phyloP scores from a whole-genome alignment of 2,888 invertebrate genomes.

The Prosopocoilus inquinatus region DNA sequence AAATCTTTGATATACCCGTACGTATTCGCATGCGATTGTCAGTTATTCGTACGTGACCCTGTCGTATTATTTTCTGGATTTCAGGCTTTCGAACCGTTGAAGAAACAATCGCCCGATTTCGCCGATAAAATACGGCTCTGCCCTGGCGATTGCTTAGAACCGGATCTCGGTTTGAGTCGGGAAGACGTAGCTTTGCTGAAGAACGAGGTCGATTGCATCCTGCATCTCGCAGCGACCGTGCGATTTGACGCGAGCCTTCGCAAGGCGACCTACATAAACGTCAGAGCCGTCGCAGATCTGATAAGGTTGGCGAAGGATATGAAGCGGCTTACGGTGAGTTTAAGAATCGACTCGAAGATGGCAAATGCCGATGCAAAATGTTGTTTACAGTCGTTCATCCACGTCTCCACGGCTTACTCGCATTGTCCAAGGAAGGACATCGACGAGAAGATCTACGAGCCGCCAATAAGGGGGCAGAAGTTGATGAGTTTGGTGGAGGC shows the following conservation, averaged over 20 bases:
- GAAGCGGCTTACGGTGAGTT: slow-evolving; percentile 58
- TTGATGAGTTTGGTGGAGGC: slow-evolving; percentile 76
- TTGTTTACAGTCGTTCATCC: slow-evolving; percentile 61
- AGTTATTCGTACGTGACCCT: too few relatives aligned
- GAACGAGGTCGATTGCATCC: slow-evolving; percentile 21
- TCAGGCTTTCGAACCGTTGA: slow-evolving; percentile 17
- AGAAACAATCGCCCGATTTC: slow-evolving; percentile 10
- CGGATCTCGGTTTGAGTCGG: slow-evolving; percentile 14
- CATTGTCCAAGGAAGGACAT: slow-evolving; percentile 80
- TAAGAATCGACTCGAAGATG: too few relatives aligned
- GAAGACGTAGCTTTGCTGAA: slow-evolving; percentile 3
- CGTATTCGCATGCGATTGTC: too few relatives aligned
- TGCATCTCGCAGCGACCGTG: slow-evolving; percentile 60
- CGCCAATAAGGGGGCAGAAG: slow-evolving; percentile 72
- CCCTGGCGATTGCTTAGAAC: slow-evolving; percentile 32
- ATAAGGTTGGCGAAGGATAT: slow-evolving; percentile 43
- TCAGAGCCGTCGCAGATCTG: slow-evolving; percentile 63
- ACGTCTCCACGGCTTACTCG: slow-evolving; percentile 89
- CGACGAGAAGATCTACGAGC: slow-evolving; percentile 83
- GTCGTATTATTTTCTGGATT: too few relatives aligned
- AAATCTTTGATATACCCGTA: slow-evolving; percentile 48
- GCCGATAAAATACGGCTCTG: slow-evolving; percentile 31
- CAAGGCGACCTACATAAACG: slow-evolving; percentile 66
- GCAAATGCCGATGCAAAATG: background rate
- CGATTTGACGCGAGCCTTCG: slow-evolving; percentile 70